Evolutionary conservation across 1,140 invertebrate genomes (phyloP).

Genomic region (Cyrtorhinus lividipennis): DNA sequence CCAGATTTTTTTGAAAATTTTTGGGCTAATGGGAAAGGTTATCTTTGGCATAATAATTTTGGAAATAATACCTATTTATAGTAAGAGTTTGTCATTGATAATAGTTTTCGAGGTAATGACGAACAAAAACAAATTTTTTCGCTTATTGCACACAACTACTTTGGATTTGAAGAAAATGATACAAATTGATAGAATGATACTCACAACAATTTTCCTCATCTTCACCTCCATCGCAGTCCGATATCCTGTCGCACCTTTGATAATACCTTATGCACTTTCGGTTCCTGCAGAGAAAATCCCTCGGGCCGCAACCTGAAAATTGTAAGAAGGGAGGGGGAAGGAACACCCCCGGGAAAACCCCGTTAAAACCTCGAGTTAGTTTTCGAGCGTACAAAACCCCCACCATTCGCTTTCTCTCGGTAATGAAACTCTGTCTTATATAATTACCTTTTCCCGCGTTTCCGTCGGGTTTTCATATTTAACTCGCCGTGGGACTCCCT

Average conservation of each 20-base stretch:
- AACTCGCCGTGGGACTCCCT: not conserved
- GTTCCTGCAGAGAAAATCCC: not conserved
- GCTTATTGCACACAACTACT: not conserved
- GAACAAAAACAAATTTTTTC: not conserved
- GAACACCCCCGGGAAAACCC: not conserved
- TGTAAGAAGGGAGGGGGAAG: not conserved
- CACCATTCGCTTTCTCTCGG: not conserved
- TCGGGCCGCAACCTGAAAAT: not conserved
- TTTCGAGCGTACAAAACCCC: not conserved
- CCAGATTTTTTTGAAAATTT: not conserved
- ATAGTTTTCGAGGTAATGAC: not conserved
- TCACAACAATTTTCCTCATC: constrained; percentile 48
- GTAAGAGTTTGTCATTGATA: no score
- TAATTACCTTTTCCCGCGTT: not conserved
- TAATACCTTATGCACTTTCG: not conserved
- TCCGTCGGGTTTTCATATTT: not conserved
- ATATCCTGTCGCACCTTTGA: constrained; percentile 37
- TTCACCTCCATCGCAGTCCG: constrained; percentile 46
- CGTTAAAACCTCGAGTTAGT: not conserved
- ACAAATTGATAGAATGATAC: not conserved
- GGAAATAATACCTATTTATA: no score
- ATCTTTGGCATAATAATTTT: not conserved
- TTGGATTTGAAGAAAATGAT: not conserved
- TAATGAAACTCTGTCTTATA: constrained; percentile 4
- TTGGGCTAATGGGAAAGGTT: not conserved